Conservation (phyloP, 2,113 vertebrate species). For the Thunnus maccoyii region DNA sequence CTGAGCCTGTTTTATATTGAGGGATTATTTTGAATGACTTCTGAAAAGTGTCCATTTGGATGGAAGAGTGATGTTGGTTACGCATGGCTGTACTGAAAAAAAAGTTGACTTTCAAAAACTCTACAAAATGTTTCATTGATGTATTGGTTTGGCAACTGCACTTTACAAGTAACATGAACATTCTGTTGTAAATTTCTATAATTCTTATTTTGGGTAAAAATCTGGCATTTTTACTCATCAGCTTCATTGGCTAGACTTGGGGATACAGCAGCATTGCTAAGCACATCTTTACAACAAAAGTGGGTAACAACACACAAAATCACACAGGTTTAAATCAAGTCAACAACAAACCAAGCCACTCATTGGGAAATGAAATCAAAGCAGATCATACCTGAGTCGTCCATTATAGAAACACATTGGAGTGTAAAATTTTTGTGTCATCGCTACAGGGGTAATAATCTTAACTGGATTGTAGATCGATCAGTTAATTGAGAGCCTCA, state of each 20-base stretch:
- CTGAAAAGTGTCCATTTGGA: not conserved
- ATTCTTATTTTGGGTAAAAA: too few relatives aligned
- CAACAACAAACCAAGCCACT: not conserved
- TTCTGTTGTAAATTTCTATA: too few relatives aligned
- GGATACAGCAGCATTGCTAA: not conserved
- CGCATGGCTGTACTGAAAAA: not conserved
- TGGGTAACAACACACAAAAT: not conserved
- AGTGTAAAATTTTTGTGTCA: too few relatives aligned
- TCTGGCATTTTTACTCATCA: too few relatives aligned
- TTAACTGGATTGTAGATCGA: too few relatives aligned
- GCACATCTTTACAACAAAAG: not conserved
- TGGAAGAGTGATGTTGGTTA: not conserved
- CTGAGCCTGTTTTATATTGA: not conserved
- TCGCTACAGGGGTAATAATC: too few relatives aligned
- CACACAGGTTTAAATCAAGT: not conserved
- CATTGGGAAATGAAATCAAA: not conserved
- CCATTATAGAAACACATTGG: too few relatives aligned
- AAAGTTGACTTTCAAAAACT: not conserved
- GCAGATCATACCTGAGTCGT: too few relatives aligned
- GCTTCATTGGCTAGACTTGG: not conserved
- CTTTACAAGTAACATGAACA: too few relatives aligned
- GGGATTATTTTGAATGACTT: not conserved
- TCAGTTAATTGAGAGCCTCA: not conserved
- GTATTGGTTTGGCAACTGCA: too few relatives aligned
- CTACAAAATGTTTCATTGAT: too few relatives aligned